Evolutionary conservation across 2,888 invertebrate species (phyloP).

Genomic region (Conus canariensis): DNA sequence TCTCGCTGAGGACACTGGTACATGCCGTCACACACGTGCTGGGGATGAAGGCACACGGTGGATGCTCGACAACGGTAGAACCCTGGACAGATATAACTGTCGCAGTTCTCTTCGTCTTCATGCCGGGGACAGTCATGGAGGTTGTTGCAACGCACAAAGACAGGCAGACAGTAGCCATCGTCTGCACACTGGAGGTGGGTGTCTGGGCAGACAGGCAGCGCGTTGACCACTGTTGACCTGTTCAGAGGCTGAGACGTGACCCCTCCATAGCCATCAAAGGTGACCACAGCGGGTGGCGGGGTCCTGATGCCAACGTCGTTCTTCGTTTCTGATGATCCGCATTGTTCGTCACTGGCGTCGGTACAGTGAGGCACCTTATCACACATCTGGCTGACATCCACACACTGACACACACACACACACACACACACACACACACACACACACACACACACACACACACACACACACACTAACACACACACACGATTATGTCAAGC

Average conservation of each 20-base stretch:
- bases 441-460: too few species aligned
- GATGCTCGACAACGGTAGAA: too few species aligned
- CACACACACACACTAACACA: too few species aligned
- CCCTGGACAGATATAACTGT: too few species aligned
- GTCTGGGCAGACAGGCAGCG: neutral
- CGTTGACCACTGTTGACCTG: neutral
- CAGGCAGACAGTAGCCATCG: too few species aligned
- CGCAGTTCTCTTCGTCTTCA: too few species aligned
- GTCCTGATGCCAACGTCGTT: neutral
- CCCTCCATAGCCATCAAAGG: neutral
- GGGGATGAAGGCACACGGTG: too few species aligned
- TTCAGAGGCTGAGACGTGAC: neutral
- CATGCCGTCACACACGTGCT: too few species aligned
- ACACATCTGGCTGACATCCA: neutral
- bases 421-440: too few species aligned
- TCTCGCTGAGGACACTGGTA: neutral
- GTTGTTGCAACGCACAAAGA: too few species aligned
- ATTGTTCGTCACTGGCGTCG: conserved; percentile 5
- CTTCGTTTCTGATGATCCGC: neutral
- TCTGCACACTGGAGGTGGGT: conserved; percentile 20
- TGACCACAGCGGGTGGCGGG: neutral
- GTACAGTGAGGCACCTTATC: neutral
- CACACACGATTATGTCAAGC: too few species aligned
- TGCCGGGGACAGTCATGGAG: too few species aligned
- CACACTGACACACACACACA: conserved; percentile 1